Percentiles rank a stretch among this genome's conserved stretches.
Conservation (phyloP, 2,888 invertebrate species). For the Nomada fabriciana region DNA sequence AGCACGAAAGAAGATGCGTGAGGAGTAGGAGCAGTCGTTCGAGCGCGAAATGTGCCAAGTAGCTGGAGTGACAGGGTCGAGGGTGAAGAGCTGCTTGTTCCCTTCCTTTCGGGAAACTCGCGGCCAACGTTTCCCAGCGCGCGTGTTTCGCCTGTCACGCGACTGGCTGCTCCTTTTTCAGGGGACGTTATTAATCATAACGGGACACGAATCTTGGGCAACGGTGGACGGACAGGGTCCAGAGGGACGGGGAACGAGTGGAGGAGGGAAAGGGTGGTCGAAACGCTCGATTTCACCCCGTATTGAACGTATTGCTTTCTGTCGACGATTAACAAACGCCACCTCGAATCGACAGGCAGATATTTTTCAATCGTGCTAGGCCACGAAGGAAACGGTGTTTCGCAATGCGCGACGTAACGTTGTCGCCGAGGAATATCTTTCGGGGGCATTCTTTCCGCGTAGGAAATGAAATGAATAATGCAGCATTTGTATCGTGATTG, state of each 20-base stretch:
- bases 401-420: no score
- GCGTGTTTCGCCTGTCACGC: conserved; percentile 39
- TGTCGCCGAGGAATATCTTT: no score
- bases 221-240: conserved; percentile 19
- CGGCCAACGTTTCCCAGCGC: conserved; percentile 20
- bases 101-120: conserved; percentile 25
- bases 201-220: conserved; percentile 54
- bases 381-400: no score
- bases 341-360: conserved; percentile 40
- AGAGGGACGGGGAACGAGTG: neutral
- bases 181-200: conserved; percentile 59
- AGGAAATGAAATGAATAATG: no score
- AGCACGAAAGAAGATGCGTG: conserved; percentile 13
- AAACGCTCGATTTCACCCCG: conserved; percentile 53
- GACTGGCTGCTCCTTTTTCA: conserved; percentile 22
- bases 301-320: conserved; percentile 42
- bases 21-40: neutral
- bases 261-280: conserved; percentile 2
- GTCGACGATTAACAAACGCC: conserved; percentile 53
- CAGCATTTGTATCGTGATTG: no score
- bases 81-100: neutral
- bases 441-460: no score
- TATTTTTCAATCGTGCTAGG: conserved; percentile 29
- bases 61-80: conserved; percentile 28
- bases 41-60: conserved; percentile 39